Evolutionary conservation across 2,888 invertebrate genomes (phyloP), one percentile per base, ranked within the genome.

Genomic region (Alloplasta piceator): DNA sequence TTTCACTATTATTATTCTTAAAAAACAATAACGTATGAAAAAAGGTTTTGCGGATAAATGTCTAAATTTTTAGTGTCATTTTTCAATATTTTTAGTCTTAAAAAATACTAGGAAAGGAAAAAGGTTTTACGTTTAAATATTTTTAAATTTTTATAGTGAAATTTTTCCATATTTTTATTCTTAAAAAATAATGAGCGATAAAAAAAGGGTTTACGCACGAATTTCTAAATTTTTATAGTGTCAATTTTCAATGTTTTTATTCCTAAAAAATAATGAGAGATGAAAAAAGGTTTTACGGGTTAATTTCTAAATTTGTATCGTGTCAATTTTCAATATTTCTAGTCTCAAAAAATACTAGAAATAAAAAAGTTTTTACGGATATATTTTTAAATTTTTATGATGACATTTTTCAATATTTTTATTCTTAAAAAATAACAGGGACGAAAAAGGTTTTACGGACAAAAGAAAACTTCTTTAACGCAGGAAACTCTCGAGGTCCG

Each of bases 401-500:
- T 70, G 56, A 2, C 5, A 10, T 26, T 26, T 26, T 26, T 39
- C 9, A 16, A 63, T 39, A 39, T 39, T 55, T 68, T 55, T 12
- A 50, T 50, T 67, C 36, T 36, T 3, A 14, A n/a, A n/a, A n/a
- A n/a, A n/a, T n/a, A n/a, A n/a, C n/a, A n/a, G n/a, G n/a, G n/a
- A n/a, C n/a, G n/a, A n/a, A n/a, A n/a, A n/a, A n/a, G n/a, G n/a
- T n/a, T n/a, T n/a, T n/a, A n/a, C n/a, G n/a, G n/a, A 10, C 38
- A 1, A 26, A 38, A 16, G 52, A 68, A 52, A 16, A 36, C 1
- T 48, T 38, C 43, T 60, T 50, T 14, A 68, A 38, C 36, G 71
- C 41, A 14, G 43, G 5, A 46, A 52, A 14, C 5, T 38, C 43
- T 50, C 58, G 48, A 78, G 36, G n/a, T n/a, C 58, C 16, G 41